Evolutionary conservation across 2,888 invertebrate genomes (phyloP).

Genomic region (Gibbula magus): DNA sequence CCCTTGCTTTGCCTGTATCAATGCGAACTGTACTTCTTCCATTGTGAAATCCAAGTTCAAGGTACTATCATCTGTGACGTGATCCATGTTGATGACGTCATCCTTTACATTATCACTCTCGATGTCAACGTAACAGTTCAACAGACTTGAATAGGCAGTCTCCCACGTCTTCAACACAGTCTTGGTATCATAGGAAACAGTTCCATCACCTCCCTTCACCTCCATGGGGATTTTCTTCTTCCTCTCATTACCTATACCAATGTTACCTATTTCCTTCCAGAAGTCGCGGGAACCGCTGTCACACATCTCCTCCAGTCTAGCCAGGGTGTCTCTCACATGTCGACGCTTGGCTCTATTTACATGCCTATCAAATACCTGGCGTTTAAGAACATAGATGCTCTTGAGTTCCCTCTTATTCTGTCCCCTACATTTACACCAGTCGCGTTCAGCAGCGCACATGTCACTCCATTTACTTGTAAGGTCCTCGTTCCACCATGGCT

Average conservation of each 20-base stretch:
- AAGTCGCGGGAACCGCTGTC: background rate
- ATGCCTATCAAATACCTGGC: background rate
- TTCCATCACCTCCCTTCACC: background rate
- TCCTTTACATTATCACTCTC: background rate
- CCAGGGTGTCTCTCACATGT: background rate
- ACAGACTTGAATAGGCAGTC: background rate
- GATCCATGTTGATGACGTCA: background rate
- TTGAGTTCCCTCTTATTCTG: background rate
- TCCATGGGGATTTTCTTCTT: too few relatives aligned
- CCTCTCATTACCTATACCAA: too few relatives aligned
- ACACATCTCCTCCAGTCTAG: too few relatives aligned
- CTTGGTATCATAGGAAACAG: background rate
- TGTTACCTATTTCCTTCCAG: too few relatives aligned
- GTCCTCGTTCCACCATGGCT: constrained; percentile 2
- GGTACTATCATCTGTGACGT: too few relatives aligned
- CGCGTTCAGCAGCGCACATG: background rate
- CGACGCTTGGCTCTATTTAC: background rate
- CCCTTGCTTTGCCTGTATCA: background rate
- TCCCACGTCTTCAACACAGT: background rate
- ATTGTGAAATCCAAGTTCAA: background rate
- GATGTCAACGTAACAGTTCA: background rate
- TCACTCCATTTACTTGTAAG: too few relatives aligned
- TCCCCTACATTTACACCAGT: background rate
- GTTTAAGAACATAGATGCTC: background rate
- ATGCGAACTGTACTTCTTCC: background rate